A percentile compares a stretch with the other conserved stretches of the same genome.
phyloP scores from a whole-genome alignment of 2,113 vertebrate genomes.

The Fulica atra region DNA sequence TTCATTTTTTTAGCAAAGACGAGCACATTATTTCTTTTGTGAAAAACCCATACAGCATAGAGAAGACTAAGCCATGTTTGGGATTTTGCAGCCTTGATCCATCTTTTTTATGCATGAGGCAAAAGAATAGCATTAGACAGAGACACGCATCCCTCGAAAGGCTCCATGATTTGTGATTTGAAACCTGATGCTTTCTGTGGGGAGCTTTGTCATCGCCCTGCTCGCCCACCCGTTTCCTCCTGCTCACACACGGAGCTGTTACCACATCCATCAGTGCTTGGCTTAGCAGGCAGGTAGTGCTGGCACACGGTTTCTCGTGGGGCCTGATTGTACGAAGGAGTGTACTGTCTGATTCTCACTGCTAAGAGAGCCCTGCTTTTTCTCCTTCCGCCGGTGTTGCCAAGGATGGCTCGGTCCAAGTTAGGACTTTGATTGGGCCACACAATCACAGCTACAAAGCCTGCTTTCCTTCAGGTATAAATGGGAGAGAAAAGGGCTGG shows the following conservation, averaged over 20 bases:
- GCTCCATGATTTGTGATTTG: not conserved
- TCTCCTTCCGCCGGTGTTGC: not conserved
- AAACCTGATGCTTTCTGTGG: not conserved
- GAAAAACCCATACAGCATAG: not conserved
- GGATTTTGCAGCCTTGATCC: not conserved
- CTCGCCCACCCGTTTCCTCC: not conserved
- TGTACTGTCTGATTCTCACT: accelerated
- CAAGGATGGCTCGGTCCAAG: not conserved
- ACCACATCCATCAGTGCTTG: not conserved
- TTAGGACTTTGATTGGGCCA: not conserved
- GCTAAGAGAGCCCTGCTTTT: not conserved
- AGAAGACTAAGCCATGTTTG: not conserved
- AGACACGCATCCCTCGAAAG: accelerated
- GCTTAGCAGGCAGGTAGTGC: accelerated
- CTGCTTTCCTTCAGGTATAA: not conserved
- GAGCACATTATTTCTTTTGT: not conserved
- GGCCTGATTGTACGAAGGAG: not conserved
- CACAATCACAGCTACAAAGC: not conserved
- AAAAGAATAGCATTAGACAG: not conserved
- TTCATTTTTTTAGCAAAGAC: not conserved
- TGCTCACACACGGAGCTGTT: not conserved
- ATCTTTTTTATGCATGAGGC: not conserved
- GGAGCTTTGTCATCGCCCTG: not conserved
- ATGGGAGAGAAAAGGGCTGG: not conserved
- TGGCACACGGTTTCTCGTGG: accelerated